phyloP scores from a whole-genome alignment of 2,888 invertebrate species.

The Phania funesta region DNA sequence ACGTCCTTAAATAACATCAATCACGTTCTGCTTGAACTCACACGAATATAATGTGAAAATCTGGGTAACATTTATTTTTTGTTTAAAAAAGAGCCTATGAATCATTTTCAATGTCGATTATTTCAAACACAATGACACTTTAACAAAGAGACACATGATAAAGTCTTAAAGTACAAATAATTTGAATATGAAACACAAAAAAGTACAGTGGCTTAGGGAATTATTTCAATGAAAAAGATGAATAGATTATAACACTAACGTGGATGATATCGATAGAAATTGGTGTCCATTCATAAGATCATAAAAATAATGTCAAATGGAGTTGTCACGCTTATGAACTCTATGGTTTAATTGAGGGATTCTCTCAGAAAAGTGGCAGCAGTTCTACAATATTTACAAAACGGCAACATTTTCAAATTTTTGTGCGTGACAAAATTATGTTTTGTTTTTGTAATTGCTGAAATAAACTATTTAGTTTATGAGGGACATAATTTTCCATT shows the following conservation, averaged over 20 bases:
- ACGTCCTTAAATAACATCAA: constrained; percentile 30
- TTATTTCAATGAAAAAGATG: not conserved
- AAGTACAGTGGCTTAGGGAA: not conserved
- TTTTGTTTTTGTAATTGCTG: too few species aligned
- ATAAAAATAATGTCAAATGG: constrained; percentile 34
- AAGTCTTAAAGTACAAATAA: constrained; percentile 21
- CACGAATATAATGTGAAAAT: constrained; percentile 1
- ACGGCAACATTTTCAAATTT: too few species aligned
- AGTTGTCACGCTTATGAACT: too few species aligned
- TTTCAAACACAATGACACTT: constrained; percentile 50
- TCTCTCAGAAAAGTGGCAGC: too few species aligned
- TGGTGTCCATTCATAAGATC: not conserved
- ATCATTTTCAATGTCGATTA: constrained; percentile 36
- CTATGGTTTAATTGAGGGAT: too few species aligned
- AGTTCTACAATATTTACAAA: too few species aligned
- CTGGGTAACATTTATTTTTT: constrained; percentile 13
- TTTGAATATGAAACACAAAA: not conserved
- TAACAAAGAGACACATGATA: constrained; percentile 48
- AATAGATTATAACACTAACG: not conserved
- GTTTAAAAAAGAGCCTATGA: not conserved
- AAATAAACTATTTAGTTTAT: too few species aligned
- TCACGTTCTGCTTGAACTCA: not conserved
- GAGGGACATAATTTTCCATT: constrained; percentile 55
- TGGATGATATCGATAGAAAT: not conserved
- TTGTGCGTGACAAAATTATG: too few species aligned